Evolutionary conservation across 2,113 vertebrate species (phyloP).

Genomic region (Microcebus tavaratra): DNA sequence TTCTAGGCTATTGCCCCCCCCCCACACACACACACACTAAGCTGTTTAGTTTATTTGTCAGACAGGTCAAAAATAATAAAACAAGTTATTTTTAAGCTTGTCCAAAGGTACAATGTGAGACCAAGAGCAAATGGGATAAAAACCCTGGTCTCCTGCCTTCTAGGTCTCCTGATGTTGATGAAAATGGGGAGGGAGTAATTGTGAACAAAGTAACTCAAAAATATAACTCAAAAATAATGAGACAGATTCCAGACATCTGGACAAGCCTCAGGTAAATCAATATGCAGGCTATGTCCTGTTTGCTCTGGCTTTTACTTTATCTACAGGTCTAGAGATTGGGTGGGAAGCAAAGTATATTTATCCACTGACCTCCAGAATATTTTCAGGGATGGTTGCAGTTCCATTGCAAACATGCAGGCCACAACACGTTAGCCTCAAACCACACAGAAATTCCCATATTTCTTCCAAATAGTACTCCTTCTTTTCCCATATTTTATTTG

Average conservation of each 20-base stretch:
- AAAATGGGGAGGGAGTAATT: neutral
- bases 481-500: neutral
- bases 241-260: neutral
- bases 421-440: neutral
- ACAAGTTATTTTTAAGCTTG: neutral
- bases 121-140: neutral
- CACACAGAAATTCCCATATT: slow-evolving; percentile 25
- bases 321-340: neutral
- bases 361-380: slow-evolving; percentile 22
- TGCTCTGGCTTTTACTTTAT: slow-evolving; percentile 4
- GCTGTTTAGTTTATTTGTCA: neutral
- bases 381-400: slow-evolving; percentile 15
- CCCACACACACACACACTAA: neutral
- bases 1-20: neutral
- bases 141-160: neutral
- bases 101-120: neutral
- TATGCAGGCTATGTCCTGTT: slow-evolving; percentile 26
- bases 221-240: neutral
- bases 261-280: neutral
- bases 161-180: neutral
- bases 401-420: neutral
- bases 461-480: neutral
- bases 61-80: neutral
- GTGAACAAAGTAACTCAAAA: neutral
- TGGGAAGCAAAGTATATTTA: slow-evolving; percentile 46